Conservation (phyloP, 2,113 vertebrate genomes). For the Hystrix brachyura region DNA sequence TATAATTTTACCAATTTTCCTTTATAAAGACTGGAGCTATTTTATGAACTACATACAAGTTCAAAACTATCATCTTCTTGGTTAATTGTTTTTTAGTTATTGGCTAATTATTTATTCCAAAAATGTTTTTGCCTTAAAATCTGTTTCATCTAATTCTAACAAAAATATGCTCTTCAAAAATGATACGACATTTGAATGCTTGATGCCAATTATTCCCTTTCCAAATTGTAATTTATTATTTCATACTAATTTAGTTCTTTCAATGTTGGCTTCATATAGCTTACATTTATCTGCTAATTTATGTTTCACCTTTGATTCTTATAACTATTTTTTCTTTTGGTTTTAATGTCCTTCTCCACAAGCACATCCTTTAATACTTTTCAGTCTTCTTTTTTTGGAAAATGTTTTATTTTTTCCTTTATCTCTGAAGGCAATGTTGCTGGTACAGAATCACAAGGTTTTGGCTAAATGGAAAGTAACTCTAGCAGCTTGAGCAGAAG, state of each 20-base stretch:
- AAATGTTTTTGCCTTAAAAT: not conserved
- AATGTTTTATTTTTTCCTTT: not conserved
- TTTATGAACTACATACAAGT: not conserved
- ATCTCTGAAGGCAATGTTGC: not conserved
- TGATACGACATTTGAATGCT: not conserved
- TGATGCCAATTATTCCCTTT: not conserved
- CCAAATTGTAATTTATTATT: not conserved
- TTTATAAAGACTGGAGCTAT: slow-evolving; percentile 19
- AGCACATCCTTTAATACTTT: not conserved
- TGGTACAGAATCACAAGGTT: not conserved
- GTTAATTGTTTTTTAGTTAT: not conserved
- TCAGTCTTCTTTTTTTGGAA: not conserved
- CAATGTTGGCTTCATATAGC: not conserved
- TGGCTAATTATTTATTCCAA: not conserved
- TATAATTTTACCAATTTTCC: not conserved
- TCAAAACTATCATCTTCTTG: slow-evolving; percentile 28
- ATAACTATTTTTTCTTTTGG: not conserved
- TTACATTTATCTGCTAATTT: not conserved
- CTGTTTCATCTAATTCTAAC: not conserved
- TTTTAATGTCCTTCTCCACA: slow-evolving; percentile 9
- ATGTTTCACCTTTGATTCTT: slow-evolving; percentile 27
- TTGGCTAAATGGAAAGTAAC: not conserved
- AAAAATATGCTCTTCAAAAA: not conserved
- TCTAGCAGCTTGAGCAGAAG: not conserved
- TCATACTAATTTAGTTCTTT: slow-evolving; percentile 11